Conservation (phyloP, 1,140 invertebrate species). For the Drosophila mayri region DNA sequence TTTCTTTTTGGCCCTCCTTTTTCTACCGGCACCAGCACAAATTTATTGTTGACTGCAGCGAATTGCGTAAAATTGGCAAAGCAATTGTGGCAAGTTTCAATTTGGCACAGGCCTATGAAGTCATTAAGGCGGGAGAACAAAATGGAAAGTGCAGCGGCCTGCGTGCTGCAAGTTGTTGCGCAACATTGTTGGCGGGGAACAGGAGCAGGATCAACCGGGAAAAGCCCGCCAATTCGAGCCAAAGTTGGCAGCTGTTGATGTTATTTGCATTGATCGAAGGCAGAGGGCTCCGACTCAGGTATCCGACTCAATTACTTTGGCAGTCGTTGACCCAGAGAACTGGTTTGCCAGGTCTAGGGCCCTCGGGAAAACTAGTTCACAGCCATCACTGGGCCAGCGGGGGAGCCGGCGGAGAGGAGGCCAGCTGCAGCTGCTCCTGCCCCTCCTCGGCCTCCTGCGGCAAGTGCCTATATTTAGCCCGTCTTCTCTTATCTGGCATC, state of each 20-base stretch:
- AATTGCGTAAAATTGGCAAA: constrained; percentile 79
- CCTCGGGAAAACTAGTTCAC: constrained; percentile 54
- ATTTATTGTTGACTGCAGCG: constrained; percentile 81
- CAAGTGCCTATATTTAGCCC: constrained; percentile 74
- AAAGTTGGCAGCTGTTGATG: constrained; percentile 61
- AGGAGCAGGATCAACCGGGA: constrained; percentile 8
- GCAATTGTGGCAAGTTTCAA: constrained; percentile 79
- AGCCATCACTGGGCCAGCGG: constrained; percentile 38
- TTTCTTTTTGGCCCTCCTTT: constrained; percentile 62
- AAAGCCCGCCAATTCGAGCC: constrained; percentile 42
- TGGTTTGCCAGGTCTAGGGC: constrained; percentile 43
- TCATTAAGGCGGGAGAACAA: constrained; percentile 57
- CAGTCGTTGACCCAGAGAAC: constrained; percentile 71
- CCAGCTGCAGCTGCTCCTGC: constrained; percentile 30
- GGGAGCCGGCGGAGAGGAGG: neutral
- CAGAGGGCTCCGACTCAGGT: constrained; percentile 11
- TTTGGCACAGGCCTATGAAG: constrained; percentile 67
- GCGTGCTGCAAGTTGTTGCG: constrained; percentile 27
- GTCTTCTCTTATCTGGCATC: constrained; percentile 64
- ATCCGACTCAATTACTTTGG: constrained; percentile 62
- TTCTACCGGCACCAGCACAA: constrained; percentile 56
- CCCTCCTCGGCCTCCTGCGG: constrained; percentile 6
- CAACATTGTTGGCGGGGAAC: constrained; percentile 29
- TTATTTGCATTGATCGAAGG: constrained; percentile 61
- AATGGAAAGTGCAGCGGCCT: constrained; percentile 47